phyloP scores from a whole-genome alignment of 30 jellyfish, hydroid and myxozoan species.

The Aurelia aurita region DNA sequence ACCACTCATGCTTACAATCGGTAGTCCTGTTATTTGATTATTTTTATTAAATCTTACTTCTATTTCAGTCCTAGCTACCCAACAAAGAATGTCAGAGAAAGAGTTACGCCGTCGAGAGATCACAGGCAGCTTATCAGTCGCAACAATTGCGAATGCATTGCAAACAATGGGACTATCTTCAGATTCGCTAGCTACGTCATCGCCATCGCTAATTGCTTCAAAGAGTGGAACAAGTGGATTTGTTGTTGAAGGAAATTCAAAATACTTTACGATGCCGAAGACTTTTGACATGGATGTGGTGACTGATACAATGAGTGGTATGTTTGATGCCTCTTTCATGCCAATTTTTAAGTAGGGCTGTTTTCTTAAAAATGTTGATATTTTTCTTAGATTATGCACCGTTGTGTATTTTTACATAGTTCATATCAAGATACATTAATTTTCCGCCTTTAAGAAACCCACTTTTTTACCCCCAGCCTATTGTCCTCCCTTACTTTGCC shows the following conservation, averaged over 20 bases:
- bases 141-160: slow-evolving; percentile 72
- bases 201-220: neutral
- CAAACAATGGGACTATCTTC: slow-evolving; percentile 56
- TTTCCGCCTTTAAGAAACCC: no score
- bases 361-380: no score
- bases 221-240: slow-evolving; percentile 10
- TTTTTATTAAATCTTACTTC: neutral
- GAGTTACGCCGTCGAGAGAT: slow-evolving; percentile 88
- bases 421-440: no score
- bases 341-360: no score
- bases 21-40: no score
- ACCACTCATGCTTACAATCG: no score
- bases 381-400: no score
- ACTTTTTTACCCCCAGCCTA: no score
- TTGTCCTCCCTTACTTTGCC: no score
- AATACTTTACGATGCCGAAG: slow-evolving; percentile 57
- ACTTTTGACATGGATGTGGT: slow-evolving; percentile 41
- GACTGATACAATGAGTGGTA: slow-evolving; percentile 37
- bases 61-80: slow-evolving; percentile 77
- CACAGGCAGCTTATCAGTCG: slow-evolving; percentile 88
- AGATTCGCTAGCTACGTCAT: slow-evolving; percentile 25
- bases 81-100: slow-evolving; percentile 95
- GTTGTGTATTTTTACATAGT: no score
- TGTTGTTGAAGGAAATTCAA: slow-evolving; percentile 58
- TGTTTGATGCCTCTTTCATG: neutral